Evolutionary conservation across 1,140 invertebrate species (phyloP), one percentile per base, ranked within the genome.

Genomic region (Teleogryllus occipitalis): DNA sequence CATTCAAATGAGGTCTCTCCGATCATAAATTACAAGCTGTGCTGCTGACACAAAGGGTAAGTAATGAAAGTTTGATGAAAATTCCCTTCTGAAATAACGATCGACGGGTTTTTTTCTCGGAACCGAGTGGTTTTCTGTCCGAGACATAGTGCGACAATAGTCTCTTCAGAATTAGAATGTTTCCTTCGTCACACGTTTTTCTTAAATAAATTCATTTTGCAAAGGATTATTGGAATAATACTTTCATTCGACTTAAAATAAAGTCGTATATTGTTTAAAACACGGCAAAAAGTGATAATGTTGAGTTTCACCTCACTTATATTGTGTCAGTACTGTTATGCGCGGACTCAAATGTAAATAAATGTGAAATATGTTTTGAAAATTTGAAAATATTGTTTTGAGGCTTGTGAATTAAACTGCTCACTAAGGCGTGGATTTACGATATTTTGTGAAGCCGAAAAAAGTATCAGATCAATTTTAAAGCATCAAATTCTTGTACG

Each of bases 61-160:
- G 54, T 65, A 65, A 65, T 65, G 54, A 65, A 65, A 65, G 54
- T 65, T 65, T 65, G 54, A 65, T 65, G 54, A 18, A 65, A 65
- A 65, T 65, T 65, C 54, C 7, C 54, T 65, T 65, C 7, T 10
- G 54, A 14, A 18, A 39, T 39, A 39, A 39, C 27, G 27, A 39
- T 39, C 54, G 18, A 65, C 54, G 10, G 18, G 2, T 65, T 65
- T 65, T 18, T 65, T 18, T 14, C 2, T 65, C 54, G 54, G 10
- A n/a, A 18, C 54, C 10, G 2, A 65, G 18, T 14, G 54, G 10
- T 65, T 7, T 65, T 10, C 10, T 18, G 7, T 10, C 10, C 7
- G 18, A 7, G 7, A 7, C 18, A 18, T 18, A 7, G 18, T 65
- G 54, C 18, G 54, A 65, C 54, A 65, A 65, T 65, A 65, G 54